Conservation (phyloP, 2,113 vertebrate species). For the Paraplagusia blochii region DNA sequence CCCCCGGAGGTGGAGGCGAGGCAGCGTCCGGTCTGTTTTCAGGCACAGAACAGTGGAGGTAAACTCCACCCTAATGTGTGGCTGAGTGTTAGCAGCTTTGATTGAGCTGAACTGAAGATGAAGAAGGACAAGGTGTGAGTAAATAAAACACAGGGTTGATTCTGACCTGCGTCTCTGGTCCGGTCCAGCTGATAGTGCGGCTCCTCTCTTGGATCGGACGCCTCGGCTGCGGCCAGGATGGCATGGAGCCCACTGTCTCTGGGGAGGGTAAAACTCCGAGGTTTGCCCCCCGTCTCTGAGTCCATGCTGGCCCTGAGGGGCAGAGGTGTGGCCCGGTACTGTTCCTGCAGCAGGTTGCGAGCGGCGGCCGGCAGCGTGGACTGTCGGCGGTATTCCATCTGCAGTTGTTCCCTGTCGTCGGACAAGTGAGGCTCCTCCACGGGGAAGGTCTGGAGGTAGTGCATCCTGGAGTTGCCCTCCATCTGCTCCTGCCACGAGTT, state of each 20-base stretch:
- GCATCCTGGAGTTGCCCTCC: slow-evolving; percentile 89
- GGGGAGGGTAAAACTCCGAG: slow-evolving; percentile 94
- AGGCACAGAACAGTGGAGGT: slow-evolving; percentile 36
- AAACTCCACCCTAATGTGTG: slow-evolving; percentile 49
- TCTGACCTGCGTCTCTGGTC: slow-evolving; percentile 73
- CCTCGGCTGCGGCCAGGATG: slow-evolving; percentile 81
- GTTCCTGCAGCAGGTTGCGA: slow-evolving; percentile 89
- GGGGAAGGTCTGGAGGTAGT: slow-evolving; percentile 93
- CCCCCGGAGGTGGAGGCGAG: slow-evolving; percentile 45
- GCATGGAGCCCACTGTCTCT: slow-evolving; percentile 94
- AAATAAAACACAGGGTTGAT: background rate
- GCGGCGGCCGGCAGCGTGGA: slow-evolving; percentile 90
- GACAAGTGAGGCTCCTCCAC: slow-evolving; percentile 86
- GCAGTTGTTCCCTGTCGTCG: slow-evolving; percentile 76
- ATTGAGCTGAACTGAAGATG: slow-evolving; percentile 31
- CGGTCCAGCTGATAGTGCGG: slow-evolving; percentile 79
- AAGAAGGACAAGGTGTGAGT: background rate
- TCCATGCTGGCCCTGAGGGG: slow-evolving; percentile 61
- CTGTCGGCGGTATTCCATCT: slow-evolving; percentile 90
- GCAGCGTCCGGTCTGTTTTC: slow-evolving; percentile 36
- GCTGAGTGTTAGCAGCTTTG: slow-evolving; percentile 36
- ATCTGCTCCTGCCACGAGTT: slow-evolving; percentile 98
- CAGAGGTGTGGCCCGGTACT: slow-evolving; percentile 83
- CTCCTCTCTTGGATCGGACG: slow-evolving; percentile 78
- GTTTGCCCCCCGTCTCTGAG: slow-evolving; percentile 77